phyloP scores from a whole-genome alignment of 2,888 invertebrate species.

The Gortyna flavago region DNA sequence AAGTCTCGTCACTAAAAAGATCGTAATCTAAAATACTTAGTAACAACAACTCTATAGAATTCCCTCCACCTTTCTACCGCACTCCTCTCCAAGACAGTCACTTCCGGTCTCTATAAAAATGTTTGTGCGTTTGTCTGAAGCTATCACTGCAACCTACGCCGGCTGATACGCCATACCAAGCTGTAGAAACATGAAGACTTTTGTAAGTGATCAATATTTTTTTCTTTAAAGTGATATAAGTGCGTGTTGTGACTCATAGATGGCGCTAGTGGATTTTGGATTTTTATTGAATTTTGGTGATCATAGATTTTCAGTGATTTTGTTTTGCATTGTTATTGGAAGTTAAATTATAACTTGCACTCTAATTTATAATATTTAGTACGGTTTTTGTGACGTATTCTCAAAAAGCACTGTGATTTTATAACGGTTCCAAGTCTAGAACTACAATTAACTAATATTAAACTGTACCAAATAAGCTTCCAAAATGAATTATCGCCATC shows the following conservation, averaged over 20 bases:
- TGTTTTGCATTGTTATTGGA: neutral
- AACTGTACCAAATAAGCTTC: neutral
- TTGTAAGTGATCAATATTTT: constrained; percentile 80
- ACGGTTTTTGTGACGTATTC: neutral
- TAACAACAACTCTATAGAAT: constrained; percentile 74
- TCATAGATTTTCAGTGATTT: constrained; percentile 12
- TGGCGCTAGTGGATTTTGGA: constrained; percentile 52
- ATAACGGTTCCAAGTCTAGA: neutral
- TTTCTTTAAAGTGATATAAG: constrained; percentile 47
- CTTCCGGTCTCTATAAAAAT: constrained; percentile 88
- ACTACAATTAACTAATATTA: neutral
- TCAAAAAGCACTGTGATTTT: neutral
- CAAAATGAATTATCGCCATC: constrained; percentile 25
- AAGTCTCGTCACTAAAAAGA: constrained; percentile 3
- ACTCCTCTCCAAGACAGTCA: constrained; percentile 79
- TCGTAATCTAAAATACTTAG: constrained; percentile 36
- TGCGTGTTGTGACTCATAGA: constrained; percentile 53
- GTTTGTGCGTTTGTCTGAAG: constrained; percentile 80
- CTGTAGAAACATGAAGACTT: constrained; percentile 85
- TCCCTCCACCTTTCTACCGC: constrained; percentile 82
- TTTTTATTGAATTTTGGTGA: constrained; percentile 11
- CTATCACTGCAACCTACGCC: constrained; percentile 80
- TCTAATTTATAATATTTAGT: neutral
- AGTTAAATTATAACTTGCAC: neutral
- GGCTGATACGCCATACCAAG: constrained; percentile 76